Conservation (phyloP, 2,888 invertebrate genomes). For the Callimorpha dominula region DNA sequence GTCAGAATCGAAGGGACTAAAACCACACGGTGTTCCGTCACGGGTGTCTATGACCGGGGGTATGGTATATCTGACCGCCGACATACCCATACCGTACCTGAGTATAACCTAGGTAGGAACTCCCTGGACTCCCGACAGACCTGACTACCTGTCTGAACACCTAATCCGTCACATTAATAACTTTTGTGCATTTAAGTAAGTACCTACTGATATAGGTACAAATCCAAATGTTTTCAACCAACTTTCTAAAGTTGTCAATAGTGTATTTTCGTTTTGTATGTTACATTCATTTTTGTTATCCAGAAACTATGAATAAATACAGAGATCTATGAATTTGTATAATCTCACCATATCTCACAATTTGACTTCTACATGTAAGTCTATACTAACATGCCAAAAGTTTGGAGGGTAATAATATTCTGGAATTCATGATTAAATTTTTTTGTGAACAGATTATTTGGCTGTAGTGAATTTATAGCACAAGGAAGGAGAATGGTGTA, state of each 20-base stretch:
- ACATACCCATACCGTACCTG: too few relatives aligned
- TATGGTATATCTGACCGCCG: too few relatives aligned
- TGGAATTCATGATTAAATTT: neutral
- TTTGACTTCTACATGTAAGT: too few relatives aligned
- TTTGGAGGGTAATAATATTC: neutral
- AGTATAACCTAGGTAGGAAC: too few relatives aligned
- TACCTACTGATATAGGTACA: neutral
- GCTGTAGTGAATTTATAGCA: neutral
- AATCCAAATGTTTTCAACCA: neutral
- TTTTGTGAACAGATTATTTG: neutral
- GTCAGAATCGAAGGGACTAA: too few relatives aligned
- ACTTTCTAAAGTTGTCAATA: neutral
- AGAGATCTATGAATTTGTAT: neutral
- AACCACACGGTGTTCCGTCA: too few relatives aligned
- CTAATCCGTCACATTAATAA: too few relatives aligned
- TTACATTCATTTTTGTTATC: neutral
- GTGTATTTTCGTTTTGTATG: neutral
- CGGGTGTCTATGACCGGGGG: too few relatives aligned
- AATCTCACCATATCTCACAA: too few relatives aligned
- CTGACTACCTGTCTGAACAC: too few relatives aligned
- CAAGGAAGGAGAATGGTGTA: neutral
- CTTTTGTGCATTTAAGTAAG: neutral
- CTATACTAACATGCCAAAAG: neutral
- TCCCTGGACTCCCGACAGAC: too few relatives aligned
- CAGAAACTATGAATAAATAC: neutral